Base-by-base conservation (phyloP, 1,140 invertebrate genomes). In the Platyura marginata region DNA sequence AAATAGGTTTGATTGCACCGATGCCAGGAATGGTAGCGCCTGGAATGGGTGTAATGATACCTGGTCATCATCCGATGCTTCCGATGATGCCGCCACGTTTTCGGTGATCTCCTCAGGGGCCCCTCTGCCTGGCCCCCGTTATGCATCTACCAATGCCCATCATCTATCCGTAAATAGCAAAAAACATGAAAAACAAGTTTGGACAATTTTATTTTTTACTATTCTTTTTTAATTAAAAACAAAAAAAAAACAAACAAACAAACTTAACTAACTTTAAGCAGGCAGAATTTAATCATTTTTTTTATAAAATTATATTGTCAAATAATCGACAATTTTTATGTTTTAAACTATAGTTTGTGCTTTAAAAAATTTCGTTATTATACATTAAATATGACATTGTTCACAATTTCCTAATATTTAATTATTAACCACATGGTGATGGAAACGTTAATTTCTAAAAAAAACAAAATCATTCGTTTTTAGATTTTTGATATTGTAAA, bases 21-120 rank as follows among this genome's bases (percentile, higher is more conserved):
- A 33, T 29, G 13, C 23, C 29, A 4, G 40, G 40, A 32, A 41
- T 41, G 40, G 40, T 41, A 15, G 40, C 40, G 16, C 40, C 40
- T 13, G 40, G 40, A 8, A 29, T 39, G 16, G 37, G 37, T 39
- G 21, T 41, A 11, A 21, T 41, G 15, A 10, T 41, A 19, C 40
- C 40, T 10, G 40, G 40, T 4, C 39, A 19, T 3, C 16, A 18
- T 18, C 40, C n/a, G 6, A 41, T 41, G 25, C 9, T 41, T 9
- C 22, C 22, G n/a, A 41, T 41, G 40, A 29, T 41, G 22, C 37
- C 15, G 20, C 40, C 40, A 2, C 11, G 40, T 10, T 41, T 32
- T 41, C 40, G 40, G 40, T 41, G 40, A 41, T 41, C 23, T 10
- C 10, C 22, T 29, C 20, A 22, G 21, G 38, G 21, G 19, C 20